phyloP scores from a whole-genome alignment of 2,113 vertebrate genomes.

The Kryptolebias marmoratus region DNA sequence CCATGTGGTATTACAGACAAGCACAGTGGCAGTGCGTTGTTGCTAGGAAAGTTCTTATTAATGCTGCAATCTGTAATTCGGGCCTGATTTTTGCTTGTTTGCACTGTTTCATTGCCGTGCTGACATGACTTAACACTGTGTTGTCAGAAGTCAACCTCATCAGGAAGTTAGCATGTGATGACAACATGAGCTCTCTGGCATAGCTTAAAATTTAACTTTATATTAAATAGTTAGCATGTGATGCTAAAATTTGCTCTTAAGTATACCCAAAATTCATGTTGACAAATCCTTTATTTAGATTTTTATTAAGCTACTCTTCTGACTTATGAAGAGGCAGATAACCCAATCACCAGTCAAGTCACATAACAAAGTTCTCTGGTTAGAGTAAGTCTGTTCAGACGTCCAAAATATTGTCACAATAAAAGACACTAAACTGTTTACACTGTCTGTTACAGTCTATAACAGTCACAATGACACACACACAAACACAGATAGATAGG shows the following conservation, averaged over 20 bases:
- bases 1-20: conserved; percentile 33
- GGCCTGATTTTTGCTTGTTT: conserved; percentile 56
- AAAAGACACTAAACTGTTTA: too few relatives aligned
- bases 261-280: not conserved
- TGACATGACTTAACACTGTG: conserved; percentile 8
- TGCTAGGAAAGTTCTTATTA: conserved; percentile 63
- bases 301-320: not conserved
- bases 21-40: conserved; percentile 44
- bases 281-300: not conserved
- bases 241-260: not conserved
- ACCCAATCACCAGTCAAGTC: too few relatives aligned
- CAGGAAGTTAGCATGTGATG: conserved; percentile 2
- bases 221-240: not conserved
- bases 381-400: too few relatives aligned
- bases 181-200: not conserved
- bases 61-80: conserved; percentile 57
- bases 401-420: too few relatives aligned
- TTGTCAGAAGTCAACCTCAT: conserved; percentile 9
- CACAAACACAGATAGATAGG: too few relatives aligned
- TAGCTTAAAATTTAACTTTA: not conserved
- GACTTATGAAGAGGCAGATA: too few relatives aligned
- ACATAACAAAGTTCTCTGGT: too few relatives aligned
- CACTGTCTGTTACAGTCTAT: too few relatives aligned
- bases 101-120: conserved; percentile 48
- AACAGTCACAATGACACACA: too few relatives aligned